Base-by-base conservation (phyloP, 2,113 vertebrate species). In the Chrysochloris asiatica region DNA sequence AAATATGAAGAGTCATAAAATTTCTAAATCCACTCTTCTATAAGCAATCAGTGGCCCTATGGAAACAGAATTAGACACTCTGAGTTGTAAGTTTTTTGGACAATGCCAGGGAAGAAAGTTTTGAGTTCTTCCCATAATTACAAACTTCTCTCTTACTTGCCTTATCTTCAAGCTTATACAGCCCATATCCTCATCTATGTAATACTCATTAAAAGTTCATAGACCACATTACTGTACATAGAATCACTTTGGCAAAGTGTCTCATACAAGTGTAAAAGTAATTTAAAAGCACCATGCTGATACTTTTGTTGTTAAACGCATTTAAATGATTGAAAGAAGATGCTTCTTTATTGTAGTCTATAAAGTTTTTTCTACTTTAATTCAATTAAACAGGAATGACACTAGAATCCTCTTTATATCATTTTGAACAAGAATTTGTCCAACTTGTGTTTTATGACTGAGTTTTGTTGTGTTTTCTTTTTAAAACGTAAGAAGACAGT, bases 71-170 rank as follows among this genome's bases (percentile, higher is more conserved):
- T 61, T 79, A 86, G 63, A 6, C 16, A n/a, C n/a, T n/a, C 30
- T n/a, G 38, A 82, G 6, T 36, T 76, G n/a, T 79, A 52, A 80
- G 36, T 30, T n/a, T n/a, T n/a, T n/a, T 90, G 8, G 17, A 88
- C 21, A 90, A 86, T 4, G 26, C 52, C 59, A 71, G 83, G 28
- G 4, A 72, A 61, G 41, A 92, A 4, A 16, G 4, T 76, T 91
- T 93, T 69, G n/a, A 73, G n/a, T 87, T 12, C n/a, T 52, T 67
- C n/a, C 45, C 26, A n/a, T 82, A 94, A 88, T 88, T 79, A 41
- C 22, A 86, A 16, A 41, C 72, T 78, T 28, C 76, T 77, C 41
- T 54, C 4, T 87, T 43, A 22, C 28, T 88, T 83, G 33, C 78
- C n/a, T 3, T 75, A 50, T 50, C 6, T 67, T 21, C 33, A 83